A percentile compares a stretch with the other conserved stretches of the same genome.
Conservation (phyloP, 2,888 invertebrate species). For the Synergus japonicus region DNA sequence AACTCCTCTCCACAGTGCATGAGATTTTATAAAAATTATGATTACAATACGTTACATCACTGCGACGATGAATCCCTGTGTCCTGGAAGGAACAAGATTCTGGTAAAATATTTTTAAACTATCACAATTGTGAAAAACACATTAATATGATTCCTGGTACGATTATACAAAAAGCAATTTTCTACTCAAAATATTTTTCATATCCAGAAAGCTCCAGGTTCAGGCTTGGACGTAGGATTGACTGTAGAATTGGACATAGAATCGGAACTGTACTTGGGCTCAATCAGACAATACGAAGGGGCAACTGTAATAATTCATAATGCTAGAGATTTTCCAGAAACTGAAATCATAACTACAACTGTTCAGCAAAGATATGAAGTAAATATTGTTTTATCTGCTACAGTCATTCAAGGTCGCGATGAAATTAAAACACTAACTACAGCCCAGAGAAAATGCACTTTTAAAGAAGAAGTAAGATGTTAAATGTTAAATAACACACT, state of each 20-base stretch:
- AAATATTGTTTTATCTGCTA: not conserved
- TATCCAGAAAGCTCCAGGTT: constrained; percentile 9
- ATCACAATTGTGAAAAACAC: too few relatives aligned
- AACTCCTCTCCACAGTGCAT: not conserved
- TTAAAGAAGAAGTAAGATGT: not conserved
- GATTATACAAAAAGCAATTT: too few relatives aligned
- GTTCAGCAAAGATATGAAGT: constrained; percentile 66
- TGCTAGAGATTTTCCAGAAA: constrained; percentile 79
- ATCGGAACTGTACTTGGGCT: not conserved
- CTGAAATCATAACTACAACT: constrained; percentile 73
- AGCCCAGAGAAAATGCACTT: not conserved
- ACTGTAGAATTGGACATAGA: not conserved
- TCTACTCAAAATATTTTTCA: not conserved
- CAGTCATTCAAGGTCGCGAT: not conserved
- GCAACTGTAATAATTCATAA: constrained; percentile 77
- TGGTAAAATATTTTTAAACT: not conserved
- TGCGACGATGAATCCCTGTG: not conserved
- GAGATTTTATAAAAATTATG: not conserved
- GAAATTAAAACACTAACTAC: not conserved
- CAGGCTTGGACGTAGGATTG: not conserved
- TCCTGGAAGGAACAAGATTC: not conserved
- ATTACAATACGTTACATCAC: not conserved
- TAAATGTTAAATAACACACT: not conserved
- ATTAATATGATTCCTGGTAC: too few relatives aligned
- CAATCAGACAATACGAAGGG: constrained; percentile 39